Conservation (phyloP, 2,797 vertebrate species). For the Eospalax fontanierii region DNA sequence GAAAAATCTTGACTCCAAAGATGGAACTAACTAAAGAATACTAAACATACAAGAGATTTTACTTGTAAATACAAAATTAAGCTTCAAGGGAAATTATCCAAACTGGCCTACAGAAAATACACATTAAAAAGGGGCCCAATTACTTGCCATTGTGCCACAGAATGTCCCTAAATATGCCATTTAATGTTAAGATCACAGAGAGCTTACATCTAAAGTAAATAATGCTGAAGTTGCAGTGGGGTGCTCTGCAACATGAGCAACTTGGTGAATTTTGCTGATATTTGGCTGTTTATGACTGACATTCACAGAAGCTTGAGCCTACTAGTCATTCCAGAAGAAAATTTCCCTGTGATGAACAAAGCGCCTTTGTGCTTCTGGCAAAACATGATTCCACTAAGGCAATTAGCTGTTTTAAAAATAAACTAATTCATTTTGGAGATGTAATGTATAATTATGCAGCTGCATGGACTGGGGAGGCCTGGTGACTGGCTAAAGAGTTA, state of each 20-base stretch:
- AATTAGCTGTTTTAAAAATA: slow-evolving; percentile 87
- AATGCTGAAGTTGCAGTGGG: background rate
- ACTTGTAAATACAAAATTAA: slow-evolving; percentile 31
- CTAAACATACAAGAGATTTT: background rate
- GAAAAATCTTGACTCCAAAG: slow-evolving; percentile 44
- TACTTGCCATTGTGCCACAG: background rate
- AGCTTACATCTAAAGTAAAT: slow-evolving; percentile 30
- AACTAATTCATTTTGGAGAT: slow-evolving; percentile 86
- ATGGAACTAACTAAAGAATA: background rate
- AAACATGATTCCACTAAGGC: slow-evolving; percentile 84
- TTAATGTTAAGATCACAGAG: slow-evolving; percentile 13
- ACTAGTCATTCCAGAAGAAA: slow-evolving; percentile 80
- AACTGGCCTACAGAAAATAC: background rate
- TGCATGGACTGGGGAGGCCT: slow-evolving; percentile 76
- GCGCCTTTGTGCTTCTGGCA: slow-evolving; percentile 83
- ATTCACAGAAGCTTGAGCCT: slow-evolving; percentile 60
- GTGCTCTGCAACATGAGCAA: slow-evolving; percentile 6
- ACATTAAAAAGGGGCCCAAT: background rate
- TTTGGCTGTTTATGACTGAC: slow-evolving; percentile 75
- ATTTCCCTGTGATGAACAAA: slow-evolving; percentile 79
- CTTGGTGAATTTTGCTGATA: slow-evolving; percentile 66
- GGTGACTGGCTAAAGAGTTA: slow-evolving; percentile 67
- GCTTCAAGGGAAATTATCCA: background rate
- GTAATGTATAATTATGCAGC: slow-evolving; percentile 84
- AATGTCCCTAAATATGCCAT: background rate